Base-by-base conservation (phyloP, 2,113 vertebrate species). In the Gopherus flavomarginatus region DNA sequence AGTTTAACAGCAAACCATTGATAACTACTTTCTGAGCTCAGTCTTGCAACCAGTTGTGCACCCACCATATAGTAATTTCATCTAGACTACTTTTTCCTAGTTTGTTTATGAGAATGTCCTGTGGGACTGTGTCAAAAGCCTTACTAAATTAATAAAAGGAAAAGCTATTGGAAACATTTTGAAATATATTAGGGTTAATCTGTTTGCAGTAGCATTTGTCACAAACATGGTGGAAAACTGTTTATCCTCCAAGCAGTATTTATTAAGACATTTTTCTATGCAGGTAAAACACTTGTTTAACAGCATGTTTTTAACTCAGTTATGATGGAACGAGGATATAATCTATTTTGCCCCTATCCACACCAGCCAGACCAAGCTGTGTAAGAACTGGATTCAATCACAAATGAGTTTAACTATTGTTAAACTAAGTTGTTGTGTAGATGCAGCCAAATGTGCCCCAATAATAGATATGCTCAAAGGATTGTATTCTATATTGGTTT, bases 181-280 rank as follows among this genome's bases (percentile, higher is more conserved):
- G 49, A 44, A 93, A 24, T 56, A 87, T 75, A 90, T 6, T 38
- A 44, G 62, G 47, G 31, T 35, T 94, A 88, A 96, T 94, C 29
- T 47, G 91, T 54, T 89, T 95, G 90, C 44, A 79, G 77, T 88
- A 92, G 49, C 86, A 80, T 91, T 96, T 94, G 69, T 94, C 6
- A 29, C 81, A 3, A 78, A 90, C 38, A 83, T 96, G 81, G 21
- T 65, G 83, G 89, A 89, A 31, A 50, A 50, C 50, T 14, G 50
- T 50, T 50, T 50, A 50, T 50, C 50, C 50, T 50, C 50, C 50
- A 50, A 50, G 14, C 50, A 50, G 14, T 50, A 50, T 50, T 50
- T 50, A 50, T 16, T 16, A 50, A 92, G 16, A 56, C 8, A 2
- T 49, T 96, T 96, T 38, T 82, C 87, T 49, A 17, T 90, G 12